Base-by-base conservation (phyloP, 2,888 invertebrate genomes). In the Atethmia centrago region DNA sequence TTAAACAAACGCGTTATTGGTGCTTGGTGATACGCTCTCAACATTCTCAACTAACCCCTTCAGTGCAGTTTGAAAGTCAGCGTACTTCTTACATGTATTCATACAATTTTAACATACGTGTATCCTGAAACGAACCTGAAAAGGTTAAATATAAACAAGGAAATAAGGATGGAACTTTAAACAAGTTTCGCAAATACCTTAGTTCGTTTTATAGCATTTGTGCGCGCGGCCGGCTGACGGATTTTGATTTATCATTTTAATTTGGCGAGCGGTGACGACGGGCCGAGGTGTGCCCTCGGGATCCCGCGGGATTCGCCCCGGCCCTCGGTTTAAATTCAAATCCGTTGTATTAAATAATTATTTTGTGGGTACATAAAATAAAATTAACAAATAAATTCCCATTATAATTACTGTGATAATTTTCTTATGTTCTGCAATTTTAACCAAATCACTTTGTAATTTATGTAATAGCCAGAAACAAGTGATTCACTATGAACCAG, bases 221-320 rank as follows among this genome's bases (percentile, higher is more conserved):
- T 86, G 87, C 84, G 86, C 83, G 73, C 88, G 89, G 86, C 87
- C 85, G 90, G 87, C 91, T 93, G 94, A 93, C 92, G 92, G 93
- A 93, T 94, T 95, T 94, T 95, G 95, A 95, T 95, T 95, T 95
- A 95, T 95, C 93, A 94, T 95, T 95, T 95, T 95, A 95, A 95
- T 95, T 95, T 95, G 92, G 93, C 90, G 89, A 91, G 90, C 93
- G 90, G 92, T 92, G 94, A 92, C 93, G 94, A 93, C 93, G 90
- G 92, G 79, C 86, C 89, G 91, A 90, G 92, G 92, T 93, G 90
- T 90, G 90, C 90, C 90, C 90, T 82, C 84, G 86, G 89, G 88
- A 87, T 87, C 93, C 89, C 91, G 87, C 85, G 93, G 90, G 92
- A 91, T 84, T 86, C 86, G 81, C 79, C 87, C 78, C 87, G 90